Evolutionary conservation across 1,140 invertebrate species (phyloP), one percentile per base, ranked within the genome.

Genomic region (Papilio helenus): DNA sequence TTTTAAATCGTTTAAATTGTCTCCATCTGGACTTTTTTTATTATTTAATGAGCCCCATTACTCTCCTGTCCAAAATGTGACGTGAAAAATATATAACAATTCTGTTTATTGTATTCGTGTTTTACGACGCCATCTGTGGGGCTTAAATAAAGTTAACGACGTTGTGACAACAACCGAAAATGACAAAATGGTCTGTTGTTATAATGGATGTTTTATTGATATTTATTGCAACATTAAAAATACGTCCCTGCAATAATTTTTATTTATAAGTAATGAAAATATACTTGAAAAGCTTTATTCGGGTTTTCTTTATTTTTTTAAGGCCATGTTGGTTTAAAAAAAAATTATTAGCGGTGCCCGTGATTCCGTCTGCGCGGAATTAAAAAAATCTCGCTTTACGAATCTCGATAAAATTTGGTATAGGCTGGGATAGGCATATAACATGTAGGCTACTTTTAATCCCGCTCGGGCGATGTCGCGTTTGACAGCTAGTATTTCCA

Each of bases 81-180:
- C 51, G 51, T 55, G 8, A 55, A 55, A 20, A 55, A 55, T 51
- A 51, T 51, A 5, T 7, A 8, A 55, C 10, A 20, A 55, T 55
- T 55, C n/a, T 0, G 51, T 55, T 20, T 55, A 55, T 55, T 55
- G 51, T 55, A 55, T 4, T 49, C 4, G 4, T 39, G 18, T 55
- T 55, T 55, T 55, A 55, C n/a, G 51, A 55, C 51, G 51, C 18
- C 51, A 55, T 55, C 51, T 55, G 51, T 55, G 18, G 3, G 9
- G 7, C 51, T 55, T 55, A 55, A 55, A 55, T 55, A n/a, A 55
- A 55, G 51, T 55, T 55, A 55, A 55, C 51, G 51, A 55, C 51
- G n/a, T 55, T 55, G 51, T 55, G 18, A 18, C 51, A 55, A 55
- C n/a, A 55, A 55, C 18, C 18, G n/a, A 55, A 55, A 55, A 55